Percentiles rank a stretch among this genome's conserved stretches.
Evolutionary conservation across 2,797 vertebrate genomes (phyloP).

Genomic region (Takifugu rubripes): DNA sequence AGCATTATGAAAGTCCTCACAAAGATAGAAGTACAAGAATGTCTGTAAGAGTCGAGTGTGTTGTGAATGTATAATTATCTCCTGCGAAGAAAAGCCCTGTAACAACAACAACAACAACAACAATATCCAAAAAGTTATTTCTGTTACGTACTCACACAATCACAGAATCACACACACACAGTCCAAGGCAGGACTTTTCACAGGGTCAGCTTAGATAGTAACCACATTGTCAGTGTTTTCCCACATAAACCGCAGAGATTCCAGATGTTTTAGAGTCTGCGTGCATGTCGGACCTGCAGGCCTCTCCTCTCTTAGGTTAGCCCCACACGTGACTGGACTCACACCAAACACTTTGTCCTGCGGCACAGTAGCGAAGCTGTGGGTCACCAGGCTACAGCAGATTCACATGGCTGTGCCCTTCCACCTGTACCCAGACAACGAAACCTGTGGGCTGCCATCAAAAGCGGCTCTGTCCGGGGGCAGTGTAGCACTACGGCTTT

Average conservation of each 20-base stretch:
- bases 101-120: too few relatives aligned
- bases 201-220: constrained; percentile 40
- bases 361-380: constrained; percentile 30
- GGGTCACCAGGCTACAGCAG: constrained; percentile 31
- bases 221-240: constrained; percentile 50
- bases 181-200: constrained; percentile 45
- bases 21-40: too few relatives aligned
- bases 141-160: neutral
- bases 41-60: too few relatives aligned
- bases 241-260: constrained; percentile 57
- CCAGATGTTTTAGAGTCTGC: constrained; percentile 62
- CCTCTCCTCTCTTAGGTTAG: constrained; percentile 21
- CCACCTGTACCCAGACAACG: constrained; percentile 54
- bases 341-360: constrained; percentile 41
- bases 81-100: too few relatives aligned
- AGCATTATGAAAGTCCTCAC: too few relatives aligned
- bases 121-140: neutral
- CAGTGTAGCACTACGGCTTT: constrained; percentile 55
- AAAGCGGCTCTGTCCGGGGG: constrained; percentile 53
- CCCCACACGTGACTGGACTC: constrained; percentile 30
- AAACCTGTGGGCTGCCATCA: constrained; percentile 20
- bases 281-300: constrained; percentile 16
- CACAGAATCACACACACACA: constrained; percentile 10
- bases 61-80: neutral
- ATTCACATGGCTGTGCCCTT: constrained; percentile 43